Percentiles rank a stretch among this genome's conserved stretches.
phyloP scores from a whole-genome alignment of 2,888 invertebrate species.

The Drosophila borealis region DNA sequence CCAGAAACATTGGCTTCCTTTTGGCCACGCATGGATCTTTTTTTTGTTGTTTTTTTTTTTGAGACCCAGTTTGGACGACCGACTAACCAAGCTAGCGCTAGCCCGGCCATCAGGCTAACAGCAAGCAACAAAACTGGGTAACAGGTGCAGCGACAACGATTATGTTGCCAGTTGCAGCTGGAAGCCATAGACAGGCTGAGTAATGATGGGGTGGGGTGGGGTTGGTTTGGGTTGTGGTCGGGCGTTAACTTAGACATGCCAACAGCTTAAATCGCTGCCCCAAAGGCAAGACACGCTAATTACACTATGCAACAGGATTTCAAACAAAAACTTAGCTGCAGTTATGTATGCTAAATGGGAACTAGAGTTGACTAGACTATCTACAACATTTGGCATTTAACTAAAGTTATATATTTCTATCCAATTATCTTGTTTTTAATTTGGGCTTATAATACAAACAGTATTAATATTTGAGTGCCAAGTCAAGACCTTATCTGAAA shows the following conservation, averaged over 20 bases:
- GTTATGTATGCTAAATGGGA: background rate
- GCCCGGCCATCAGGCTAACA: constrained; percentile 39
- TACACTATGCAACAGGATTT: constrained; percentile 46
- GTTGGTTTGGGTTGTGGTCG: constrained; percentile 3
- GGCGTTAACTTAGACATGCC: constrained; percentile 21
- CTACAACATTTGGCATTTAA: background rate
- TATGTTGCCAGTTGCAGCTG: constrained; percentile 56
- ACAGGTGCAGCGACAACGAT: constrained; percentile 65
- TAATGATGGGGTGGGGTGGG: constrained; percentile 27
- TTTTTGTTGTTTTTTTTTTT: constrained; percentile 35
- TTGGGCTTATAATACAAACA: too few species aligned
- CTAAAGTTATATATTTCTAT: background rate
- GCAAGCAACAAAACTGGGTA: constrained; percentile 65
- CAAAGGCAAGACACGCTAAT: constrained; percentile 39
- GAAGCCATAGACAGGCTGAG: constrained; percentile 66
- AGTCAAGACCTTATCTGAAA: too few species aligned
- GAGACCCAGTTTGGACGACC: constrained; percentile 72
- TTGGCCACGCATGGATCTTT: constrained; percentile 42
- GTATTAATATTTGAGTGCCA: too few species aligned
- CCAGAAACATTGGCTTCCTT: constrained; percentile 78
- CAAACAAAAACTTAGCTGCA: background rate
- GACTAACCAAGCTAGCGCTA: constrained; percentile 67
- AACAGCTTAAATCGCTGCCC: constrained; percentile 28
- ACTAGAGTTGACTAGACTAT: background rate
- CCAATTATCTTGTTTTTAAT: too few species aligned